Base-by-base conservation (phyloP, 92 coral and sea anemone genomes). In the Montipora capitata region DNA sequence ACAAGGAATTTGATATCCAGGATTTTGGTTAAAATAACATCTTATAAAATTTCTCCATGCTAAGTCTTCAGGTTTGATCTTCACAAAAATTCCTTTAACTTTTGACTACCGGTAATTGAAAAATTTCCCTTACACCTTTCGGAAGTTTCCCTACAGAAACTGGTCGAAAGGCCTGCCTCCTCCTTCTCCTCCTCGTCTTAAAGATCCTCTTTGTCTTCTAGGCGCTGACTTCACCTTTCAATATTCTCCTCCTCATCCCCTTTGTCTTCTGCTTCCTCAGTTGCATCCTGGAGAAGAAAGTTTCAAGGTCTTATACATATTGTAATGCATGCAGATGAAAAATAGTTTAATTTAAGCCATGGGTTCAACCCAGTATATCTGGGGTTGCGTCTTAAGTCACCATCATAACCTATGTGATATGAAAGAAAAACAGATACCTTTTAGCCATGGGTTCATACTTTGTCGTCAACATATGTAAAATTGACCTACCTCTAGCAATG, bases 201-300 rank as follows among this genome's bases (percentile, higher is more conserved):
- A 20, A 20, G 27, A 20, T 20, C 0, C 27, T 20, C 27, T 20
- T 20, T 20, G 27, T 20, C 27, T 20, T 20, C 27, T 20, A 20
- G 27, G 27, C 0, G 27, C 27, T 20, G 27, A 20, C 27, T 20
- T 20, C 27, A 20, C 27, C 27, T 20, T 20, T 44, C 51, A 44
- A 4, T 7, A 44, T 44, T 44, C 2, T 44, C 51, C 51, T 44
- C 51, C 51, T 44, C 51, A 44, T 44, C 51, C 75, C 18, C 75
- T 38, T 45, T 45, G 44, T 69, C 75, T 45, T 45, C 44, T 69
- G 43, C 44, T 45, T 69, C 75, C 51, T 44, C 78, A 72, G 54
- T 72, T 38, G 78, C 78, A 72, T 40, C 49, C 78, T 72, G 44
- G 78, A 72, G 16, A 72, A 72, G 78, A 72, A 54, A 72, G 78